Evolutionary conservation across 2,113 vertebrate genomes (phyloP).

Genomic region (Guaruba guarouba): DNA sequence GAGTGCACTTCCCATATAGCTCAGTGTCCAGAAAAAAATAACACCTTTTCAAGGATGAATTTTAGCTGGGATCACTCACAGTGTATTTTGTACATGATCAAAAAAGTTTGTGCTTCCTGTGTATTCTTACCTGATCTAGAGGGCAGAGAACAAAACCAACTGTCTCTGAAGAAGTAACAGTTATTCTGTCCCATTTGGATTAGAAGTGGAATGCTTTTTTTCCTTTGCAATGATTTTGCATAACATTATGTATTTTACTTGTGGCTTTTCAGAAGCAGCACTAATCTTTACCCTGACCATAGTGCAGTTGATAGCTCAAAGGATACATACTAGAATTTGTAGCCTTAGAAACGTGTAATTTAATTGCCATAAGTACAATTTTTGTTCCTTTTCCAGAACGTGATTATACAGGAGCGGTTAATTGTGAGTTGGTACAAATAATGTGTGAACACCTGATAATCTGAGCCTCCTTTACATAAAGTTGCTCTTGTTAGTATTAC

Average conservation of each 20-base stretch:
- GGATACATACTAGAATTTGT: not conserved
- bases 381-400: not conserved
- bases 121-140: not conserved
- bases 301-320: not conserved
- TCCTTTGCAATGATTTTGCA: not conserved
- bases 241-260: not conserved
- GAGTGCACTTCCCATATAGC: not conserved
- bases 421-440: not conserved
- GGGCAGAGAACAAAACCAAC: not conserved
- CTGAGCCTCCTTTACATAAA: not conserved
- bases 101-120: not conserved
- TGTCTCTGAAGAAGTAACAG: not conserved
- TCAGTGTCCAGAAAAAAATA: not conserved
- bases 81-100: not conserved
- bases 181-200: not conserved
- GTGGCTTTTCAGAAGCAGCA: not conserved
- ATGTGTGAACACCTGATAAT: not conserved
- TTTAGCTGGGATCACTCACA: not conserved
- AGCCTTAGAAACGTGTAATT: not conserved
- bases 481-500: not conserved
- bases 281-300: not conserved
- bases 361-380: not conserved
- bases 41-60: not conserved
- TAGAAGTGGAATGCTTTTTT: not conserved
- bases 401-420: accelerated